Evolutionary conservation across 1,140 invertebrate species (phyloP).

Genomic region (Nomia melanderi): DNA sequence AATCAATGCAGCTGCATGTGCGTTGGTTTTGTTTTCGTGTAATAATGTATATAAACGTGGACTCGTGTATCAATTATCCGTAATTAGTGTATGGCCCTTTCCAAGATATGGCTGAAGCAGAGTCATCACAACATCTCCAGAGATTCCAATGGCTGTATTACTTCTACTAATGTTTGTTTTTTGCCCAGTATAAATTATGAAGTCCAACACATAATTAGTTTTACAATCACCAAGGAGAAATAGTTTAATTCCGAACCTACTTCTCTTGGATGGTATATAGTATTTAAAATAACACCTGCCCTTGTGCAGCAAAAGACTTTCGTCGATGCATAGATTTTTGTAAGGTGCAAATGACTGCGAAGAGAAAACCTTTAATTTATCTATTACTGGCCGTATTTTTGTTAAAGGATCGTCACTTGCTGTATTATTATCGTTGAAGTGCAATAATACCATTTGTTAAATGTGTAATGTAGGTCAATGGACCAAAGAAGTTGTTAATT

Average conservation of each 20-base stretch:
- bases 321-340: constrained; percentile 30
- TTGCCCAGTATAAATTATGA: constrained; percentile 26
- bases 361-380: neutral
- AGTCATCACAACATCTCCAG: constrained; percentile 21
- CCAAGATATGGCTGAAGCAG: constrained; percentile 9
- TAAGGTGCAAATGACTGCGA: constrained; percentile 11
- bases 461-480: no score
- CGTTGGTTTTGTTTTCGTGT: constrained; percentile 29
- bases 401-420: neutral
- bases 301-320: constrained; percentile 15
- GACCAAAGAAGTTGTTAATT: no score
- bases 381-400: constrained; percentile 20
- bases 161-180: constrained; percentile 10
- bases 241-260: constrained; percentile 36
- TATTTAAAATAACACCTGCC: constrained; percentile 20
- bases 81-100: constrained; percentile 25
- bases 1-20: neutral
- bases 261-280: constrained; percentile 29
- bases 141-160: constrained; percentile 10
- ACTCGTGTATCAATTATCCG: constrained; percentile 34
- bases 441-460: no score
- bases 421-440: constrained; percentile 30
- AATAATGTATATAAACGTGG: constrained; percentile 15
- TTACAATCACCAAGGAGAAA: constrained; percentile 29
- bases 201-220: constrained; percentile 12